phyloP scores from a whole-genome alignment of 2,113 vertebrate species.

The Haplochromis vanheusdeni region DNA sequence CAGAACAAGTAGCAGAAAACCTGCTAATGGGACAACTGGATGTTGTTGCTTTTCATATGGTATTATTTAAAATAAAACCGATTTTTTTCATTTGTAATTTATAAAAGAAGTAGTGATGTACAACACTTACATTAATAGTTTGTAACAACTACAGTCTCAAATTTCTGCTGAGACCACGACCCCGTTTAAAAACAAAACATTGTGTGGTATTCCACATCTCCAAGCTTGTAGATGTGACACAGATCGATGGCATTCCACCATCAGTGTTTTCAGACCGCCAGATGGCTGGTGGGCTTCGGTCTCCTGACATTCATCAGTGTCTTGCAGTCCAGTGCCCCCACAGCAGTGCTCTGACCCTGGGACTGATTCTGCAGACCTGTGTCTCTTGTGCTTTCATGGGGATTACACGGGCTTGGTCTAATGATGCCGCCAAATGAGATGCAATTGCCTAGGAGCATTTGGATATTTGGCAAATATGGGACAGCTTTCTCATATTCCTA shows the following conservation, averaged over 20 bases:
- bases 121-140: background rate
- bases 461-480: conserved; percentile 43
- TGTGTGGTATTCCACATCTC: conserved; percentile 11
- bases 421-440: conserved; percentile 52
- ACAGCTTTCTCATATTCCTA: conserved; percentile 23
- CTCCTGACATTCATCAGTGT: conserved; percentile 65
- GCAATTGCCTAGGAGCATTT: conserved; percentile 15
- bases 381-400: background rate
- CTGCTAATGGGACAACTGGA: no score
- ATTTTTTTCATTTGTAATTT: background rate
- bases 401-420: conserved; percentile 24
- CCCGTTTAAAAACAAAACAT: background rate
- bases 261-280: conserved; percentile 47
- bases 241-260: conserved; percentile 47
- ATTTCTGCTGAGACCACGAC: background rate
- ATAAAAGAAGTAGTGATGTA: background rate
- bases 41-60: no score
- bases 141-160: background rate
- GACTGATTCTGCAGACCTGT: conserved; percentile 20
- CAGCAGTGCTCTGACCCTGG: conserved; percentile 45
- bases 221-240: conserved; percentile 38
- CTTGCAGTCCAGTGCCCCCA: conserved; percentile 56
- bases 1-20: background rate
- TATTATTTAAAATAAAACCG: background rate
- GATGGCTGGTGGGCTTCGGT: conserved; percentile 58